Conservation (phyloP, 2,113 vertebrate species). For the Equus przewalskii region DNA sequence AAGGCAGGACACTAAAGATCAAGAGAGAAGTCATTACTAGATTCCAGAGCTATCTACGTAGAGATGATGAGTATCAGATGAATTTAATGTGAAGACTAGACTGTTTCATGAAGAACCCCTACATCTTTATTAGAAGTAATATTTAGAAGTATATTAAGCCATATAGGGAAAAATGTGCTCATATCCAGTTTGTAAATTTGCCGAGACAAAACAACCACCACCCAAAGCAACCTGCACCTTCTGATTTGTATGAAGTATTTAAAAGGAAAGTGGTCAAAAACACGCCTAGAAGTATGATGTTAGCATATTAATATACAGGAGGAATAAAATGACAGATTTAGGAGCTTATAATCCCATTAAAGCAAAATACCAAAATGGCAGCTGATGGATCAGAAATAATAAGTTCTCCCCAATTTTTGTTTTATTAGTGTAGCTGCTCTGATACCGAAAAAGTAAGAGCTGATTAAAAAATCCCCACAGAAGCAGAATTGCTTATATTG, state of each 20-base stretch:
- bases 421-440: slow-evolving; percentile 4
- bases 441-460: not conserved
- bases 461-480: not conserved
- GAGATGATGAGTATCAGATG: not conserved
- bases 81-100: slow-evolving; percentile 30
- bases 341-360: not conserved
- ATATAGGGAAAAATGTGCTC: not conserved
- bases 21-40: not conserved
- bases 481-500: slow-evolving; percentile 28
- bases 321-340: not conserved
- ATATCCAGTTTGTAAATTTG: not conserved
- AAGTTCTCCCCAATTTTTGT: not conserved
- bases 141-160: not conserved
- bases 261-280: not conserved
- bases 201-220: not conserved
- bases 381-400: not conserved
- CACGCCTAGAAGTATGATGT: not conserved
- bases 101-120: not conserved
- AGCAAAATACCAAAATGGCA: not conserved
- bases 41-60: not conserved
- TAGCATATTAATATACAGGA: not conserved
- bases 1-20: not conserved
- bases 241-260: not conserved
- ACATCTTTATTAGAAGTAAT: not conserved
- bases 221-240: not conserved